phyloP scores from a whole-genome alignment of 2,113 vertebrate genomes.

The Bombycilla garrulus region DNA sequence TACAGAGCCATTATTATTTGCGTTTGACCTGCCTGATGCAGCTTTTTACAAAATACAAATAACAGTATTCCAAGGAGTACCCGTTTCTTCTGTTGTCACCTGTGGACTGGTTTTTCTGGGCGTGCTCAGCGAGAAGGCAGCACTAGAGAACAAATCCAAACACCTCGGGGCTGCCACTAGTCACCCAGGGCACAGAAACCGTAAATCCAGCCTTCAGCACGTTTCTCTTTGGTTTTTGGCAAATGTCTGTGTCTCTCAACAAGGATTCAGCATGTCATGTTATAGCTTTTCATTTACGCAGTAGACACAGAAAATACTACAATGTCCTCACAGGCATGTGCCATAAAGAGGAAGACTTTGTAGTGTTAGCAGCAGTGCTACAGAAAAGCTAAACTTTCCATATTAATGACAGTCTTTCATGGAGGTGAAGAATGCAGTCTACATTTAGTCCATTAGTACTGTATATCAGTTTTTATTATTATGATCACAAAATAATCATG shows the following conservation, averaged over 20 bases:
- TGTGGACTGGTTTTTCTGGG: not conserved
- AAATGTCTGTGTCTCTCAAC: not conserved
- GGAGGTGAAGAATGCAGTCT: not conserved
- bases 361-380: not conserved
- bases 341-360: not conserved
- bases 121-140: not conserved
- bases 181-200: not conserved
- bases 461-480: not conserved
- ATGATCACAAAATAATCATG: not conserved
- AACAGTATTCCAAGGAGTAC: not conserved
- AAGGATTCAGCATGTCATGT: not conserved
- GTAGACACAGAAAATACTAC: not conserved
- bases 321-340: fast-evolving
- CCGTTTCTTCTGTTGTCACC: not conserved
- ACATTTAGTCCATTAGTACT: not conserved
- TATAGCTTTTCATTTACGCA: not conserved
- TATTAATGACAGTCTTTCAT: not conserved
- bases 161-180: not conserved
- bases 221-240: not conserved
- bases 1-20: not conserved
- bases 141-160: not conserved
- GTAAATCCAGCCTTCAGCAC: not conserved
- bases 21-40: not conserved
- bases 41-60: not conserved
- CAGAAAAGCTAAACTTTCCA: not conserved